phyloP scores from a whole-genome alignment of 2,888 invertebrate species.

The Leucozona laternaria region DNA sequence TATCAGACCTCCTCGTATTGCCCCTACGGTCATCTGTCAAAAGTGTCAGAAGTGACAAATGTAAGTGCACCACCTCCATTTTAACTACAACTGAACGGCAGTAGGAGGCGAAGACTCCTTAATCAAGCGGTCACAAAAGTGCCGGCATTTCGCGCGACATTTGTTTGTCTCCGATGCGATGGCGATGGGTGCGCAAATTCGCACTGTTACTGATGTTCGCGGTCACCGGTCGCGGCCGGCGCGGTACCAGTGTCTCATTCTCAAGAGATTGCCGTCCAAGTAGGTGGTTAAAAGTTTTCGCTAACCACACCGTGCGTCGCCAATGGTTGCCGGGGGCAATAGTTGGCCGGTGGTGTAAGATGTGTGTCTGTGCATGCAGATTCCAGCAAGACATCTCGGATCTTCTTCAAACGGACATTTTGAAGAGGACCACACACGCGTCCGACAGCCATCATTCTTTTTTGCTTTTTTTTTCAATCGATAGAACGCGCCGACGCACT shows the following conservation, averaged over 20 bases:
- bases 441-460: slow-evolving; percentile 14
- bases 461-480: slow-evolving; percentile 47
- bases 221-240: slow-evolving; percentile 11
- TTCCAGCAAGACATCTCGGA: slow-evolving; percentile 56
- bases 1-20: slow-evolving; percentile 14
- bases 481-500: slow-evolving; percentile 61
- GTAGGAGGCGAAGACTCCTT: slow-evolving; percentile 40
- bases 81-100: slow-evolving; percentile 12
- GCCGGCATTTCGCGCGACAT: slow-evolving; percentile 64
- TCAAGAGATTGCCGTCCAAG: slow-evolving; percentile 40
- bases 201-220: slow-evolving; percentile 57
- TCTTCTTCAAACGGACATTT: slow-evolving; percentile 68
- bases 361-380: slow-evolving; percentile 51
- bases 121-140: slow-evolving; percentile 62
- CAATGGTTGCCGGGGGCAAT: slow-evolving; percentile 51
- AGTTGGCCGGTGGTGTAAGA: slow-evolving; percentile 40
- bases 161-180: slow-evolving; percentile 61
- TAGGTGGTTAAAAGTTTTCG: slow-evolving; percentile 54
- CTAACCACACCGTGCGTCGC: slow-evolving; percentile 38
- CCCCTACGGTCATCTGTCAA: slow-evolving; percentile 52
- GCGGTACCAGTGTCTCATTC: slow-evolving; percentile 17
- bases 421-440: slow-evolving; percentile 69
- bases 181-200: slow-evolving; percentile 55
- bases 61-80: slow-evolving; percentile 62
- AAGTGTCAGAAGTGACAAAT: slow-evolving; percentile 66